phyloP scores from a whole-genome alignment of 2,797 vertebrate species.

The Sarcoramphus papa region DNA sequence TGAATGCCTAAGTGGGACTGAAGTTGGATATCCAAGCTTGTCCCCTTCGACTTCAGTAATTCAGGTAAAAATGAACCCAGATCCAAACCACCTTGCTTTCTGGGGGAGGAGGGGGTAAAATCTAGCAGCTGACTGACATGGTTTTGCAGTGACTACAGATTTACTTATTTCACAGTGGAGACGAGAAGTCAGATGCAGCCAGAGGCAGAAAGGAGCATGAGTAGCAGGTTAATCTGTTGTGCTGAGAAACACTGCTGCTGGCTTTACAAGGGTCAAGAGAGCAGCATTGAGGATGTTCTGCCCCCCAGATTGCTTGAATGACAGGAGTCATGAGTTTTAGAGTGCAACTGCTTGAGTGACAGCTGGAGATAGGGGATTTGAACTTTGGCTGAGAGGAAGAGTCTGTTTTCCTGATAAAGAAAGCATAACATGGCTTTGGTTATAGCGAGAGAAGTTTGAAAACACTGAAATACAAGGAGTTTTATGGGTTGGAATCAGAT shows the following conservation, averaged over 20 bases:
- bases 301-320: background rate
- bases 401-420: background rate
- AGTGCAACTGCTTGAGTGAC: background rate
- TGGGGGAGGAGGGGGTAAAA: background rate
- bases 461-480: background rate
- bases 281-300: background rate
- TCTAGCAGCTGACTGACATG: background rate
- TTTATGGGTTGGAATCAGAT: background rate
- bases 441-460: background rate
- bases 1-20: background rate
- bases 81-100: background rate
- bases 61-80: background rate
- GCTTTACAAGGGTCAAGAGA: background rate
- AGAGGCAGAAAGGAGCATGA: background rate
- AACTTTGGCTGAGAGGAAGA: background rate
- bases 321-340: background rate
- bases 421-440: background rate
- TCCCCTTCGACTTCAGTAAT: background rate
- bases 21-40: background rate
- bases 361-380: background rate
- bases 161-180: background rate
- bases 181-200: background rate
- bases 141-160: background rate
- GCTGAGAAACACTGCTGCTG: background rate
- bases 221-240: conserved; percentile 4